Evolutionary conservation across 2,113 vertebrate genomes (phyloP).

Genomic region (Notarius quadriscutis): DNA sequence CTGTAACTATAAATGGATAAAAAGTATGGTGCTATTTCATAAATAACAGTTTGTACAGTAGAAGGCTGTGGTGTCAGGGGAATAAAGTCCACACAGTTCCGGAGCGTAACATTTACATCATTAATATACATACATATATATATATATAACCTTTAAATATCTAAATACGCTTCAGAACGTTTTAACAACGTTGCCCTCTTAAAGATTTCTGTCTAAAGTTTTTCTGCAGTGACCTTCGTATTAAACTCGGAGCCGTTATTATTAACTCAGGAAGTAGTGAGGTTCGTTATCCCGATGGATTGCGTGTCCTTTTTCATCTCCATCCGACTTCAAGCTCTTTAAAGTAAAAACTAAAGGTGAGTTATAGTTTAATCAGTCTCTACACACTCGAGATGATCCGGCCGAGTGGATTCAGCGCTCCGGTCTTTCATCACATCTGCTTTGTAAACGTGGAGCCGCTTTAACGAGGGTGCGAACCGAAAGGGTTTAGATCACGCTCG

Average conservation of each 20-base stretch:
- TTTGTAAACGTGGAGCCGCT: slow-evolving; percentile 40
- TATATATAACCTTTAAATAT: too few species aligned
- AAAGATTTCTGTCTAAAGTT: neutral
- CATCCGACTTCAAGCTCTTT: slow-evolving; percentile 30
- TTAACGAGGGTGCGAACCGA: neutral
- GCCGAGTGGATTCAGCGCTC: slow-evolving; percentile 21
- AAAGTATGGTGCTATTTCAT: too few species aligned
- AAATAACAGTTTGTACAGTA: too few species aligned
- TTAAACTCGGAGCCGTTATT: neutral
- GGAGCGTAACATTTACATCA: too few species aligned
- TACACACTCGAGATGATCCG: slow-evolving; percentile 32
- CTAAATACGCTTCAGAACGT: neutral
- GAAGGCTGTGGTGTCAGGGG: too few species aligned
- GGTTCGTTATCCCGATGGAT: neutral
- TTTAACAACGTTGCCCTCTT: neutral
- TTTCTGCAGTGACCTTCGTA: neutral
- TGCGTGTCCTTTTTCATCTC: neutral
- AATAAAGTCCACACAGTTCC: too few species aligned
- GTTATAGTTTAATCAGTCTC: slow-evolving; percentile 47
- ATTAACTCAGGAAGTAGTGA: neutral
- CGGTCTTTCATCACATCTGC: slow-evolving; percentile 38
- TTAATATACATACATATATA: too few species aligned
- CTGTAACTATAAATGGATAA: too few species aligned
- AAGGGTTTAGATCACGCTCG: neutral
- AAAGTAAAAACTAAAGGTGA: slow-evolving; percentile 49